Base-by-base conservation (phyloP, 2,797 vertebrate species). In the Champsocephalus esox region DNA sequence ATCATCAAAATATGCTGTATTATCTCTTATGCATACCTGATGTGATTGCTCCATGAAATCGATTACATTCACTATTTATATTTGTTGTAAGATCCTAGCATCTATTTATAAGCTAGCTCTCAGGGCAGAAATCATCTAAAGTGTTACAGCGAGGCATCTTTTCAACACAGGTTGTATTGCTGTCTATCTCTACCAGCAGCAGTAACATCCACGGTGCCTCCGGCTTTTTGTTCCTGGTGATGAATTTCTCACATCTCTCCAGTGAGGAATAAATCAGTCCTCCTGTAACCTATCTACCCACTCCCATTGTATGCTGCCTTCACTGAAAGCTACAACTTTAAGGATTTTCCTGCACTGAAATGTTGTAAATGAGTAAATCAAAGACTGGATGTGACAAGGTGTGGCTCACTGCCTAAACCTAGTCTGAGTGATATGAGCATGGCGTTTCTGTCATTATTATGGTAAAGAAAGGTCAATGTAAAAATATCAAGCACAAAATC, bases 381-480 rank as follows among this genome's bases (percentile, higher is more conserved):
- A 12, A 56, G 69, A 43, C 34, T 43, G 68, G 3, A 24, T 56
- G 63, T 73, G 69, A 38, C n/a, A 43, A 87, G 89, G 78, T 86
- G 80, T 81, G 87, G 78, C 80, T 80, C 68, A 0, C 66, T 13
- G 74, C 28, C 69, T 66, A 1, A 12, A 16, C 52, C 55, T 72
- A 3, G 55, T 61, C 32, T 61, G 46, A 67, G 7, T 2, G 45
- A 41, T 19, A 51, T 66, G 43, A 62, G 51, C 59, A 0, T 46
- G 28, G 19, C 59, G 52, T 43, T 63, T 49, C 17, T 34, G 19
- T 71, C 46, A 48, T 75, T 34, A 46, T 32, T 34, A 16, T 2
- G 48, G 56, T 73, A 66, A 70, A 11, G 44, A 83, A 82, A 81
- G 70, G 77, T 80, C 75, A 48, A 1, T 62, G 69, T 81, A 63